Conservation (phyloP, 1,140 invertebrate genomes). For the Drosophila nebulosa region DNA sequence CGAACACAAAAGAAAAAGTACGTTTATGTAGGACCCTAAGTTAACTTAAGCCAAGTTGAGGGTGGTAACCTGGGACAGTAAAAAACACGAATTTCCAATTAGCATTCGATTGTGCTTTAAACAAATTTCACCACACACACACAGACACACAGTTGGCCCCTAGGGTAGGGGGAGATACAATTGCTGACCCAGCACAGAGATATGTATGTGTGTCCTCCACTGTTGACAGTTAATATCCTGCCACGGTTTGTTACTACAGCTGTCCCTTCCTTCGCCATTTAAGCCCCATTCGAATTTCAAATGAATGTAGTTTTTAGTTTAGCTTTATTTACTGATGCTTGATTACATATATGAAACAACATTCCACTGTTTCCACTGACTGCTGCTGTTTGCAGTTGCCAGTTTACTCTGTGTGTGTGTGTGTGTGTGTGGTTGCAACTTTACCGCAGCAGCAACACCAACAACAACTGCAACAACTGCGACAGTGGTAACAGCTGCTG, state of each 20-base stretch:
- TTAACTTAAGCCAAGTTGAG: not conserved
- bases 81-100: conserved; percentile 46
- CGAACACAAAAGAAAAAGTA: conserved; percentile 15
- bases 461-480: not conserved
- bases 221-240: conserved; percentile 19
- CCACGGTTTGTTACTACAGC: conserved; percentile 1
- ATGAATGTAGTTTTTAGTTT: conserved; percentile 12
- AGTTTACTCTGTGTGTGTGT: conserved; percentile 20
- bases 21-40: conserved; percentile 18
- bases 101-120: conserved; percentile 45
- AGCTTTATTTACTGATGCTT: conserved; percentile 34
- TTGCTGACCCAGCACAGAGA: not conserved
- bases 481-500: conserved; percentile 11
- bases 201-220: not conserved
- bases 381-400: conserved; percentile 10
- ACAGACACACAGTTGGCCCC: too few relatives aligned
- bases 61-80: not conserved
- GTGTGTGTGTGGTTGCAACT: conserved; percentile 17
- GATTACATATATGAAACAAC: not conserved
- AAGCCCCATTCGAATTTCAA: conserved; percentile 27
- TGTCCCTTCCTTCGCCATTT: conserved; percentile 16
- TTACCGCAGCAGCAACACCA: conserved; percentile 22
- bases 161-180: not conserved
- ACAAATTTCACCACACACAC: conserved; percentile 25
- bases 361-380: conserved; percentile 32